Evolutionary conservation across 2,113 vertebrate species (phyloP).

Genomic region (Candoia aspera): DNA sequence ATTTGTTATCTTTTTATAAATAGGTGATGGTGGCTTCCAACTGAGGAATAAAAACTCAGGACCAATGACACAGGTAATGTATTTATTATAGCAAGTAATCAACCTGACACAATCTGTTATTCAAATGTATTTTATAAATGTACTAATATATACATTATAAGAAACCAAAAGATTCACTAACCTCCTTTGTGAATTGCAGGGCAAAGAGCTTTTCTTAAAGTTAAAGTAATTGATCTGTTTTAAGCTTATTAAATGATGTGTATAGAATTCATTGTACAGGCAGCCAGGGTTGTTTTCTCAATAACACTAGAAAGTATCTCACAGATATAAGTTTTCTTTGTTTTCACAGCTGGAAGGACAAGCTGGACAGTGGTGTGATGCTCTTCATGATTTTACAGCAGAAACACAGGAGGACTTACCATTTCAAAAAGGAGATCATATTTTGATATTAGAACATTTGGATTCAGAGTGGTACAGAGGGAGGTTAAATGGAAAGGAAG

Average conservation of each 20-base stretch:
- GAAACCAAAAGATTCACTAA: neutral
- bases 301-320: neutral
- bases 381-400: slow-evolving; percentile 85
- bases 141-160: neutral
- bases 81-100: neutral
- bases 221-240: slow-evolving; percentile 11
- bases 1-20: neutral
- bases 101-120: neutral
- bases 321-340: slow-evolving; percentile 50
- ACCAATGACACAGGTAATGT: slow-evolving; percentile 76
- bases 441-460: slow-evolving; percentile 81
- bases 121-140: neutral
- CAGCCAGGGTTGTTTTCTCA: slow-evolving; percentile 10
- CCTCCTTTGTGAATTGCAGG: neutral
- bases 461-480: slow-evolving; percentile 86
- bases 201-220: neutral
- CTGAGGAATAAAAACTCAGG: slow-evolving; percentile 63
- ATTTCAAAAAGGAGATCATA: slow-evolving; percentile 84
- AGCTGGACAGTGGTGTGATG: slow-evolving; percentile 81
- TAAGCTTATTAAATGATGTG: slow-evolving; percentile 10
- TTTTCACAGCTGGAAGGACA: slow-evolving; percentile 57
- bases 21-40: slow-evolving; percentile 57
- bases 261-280: neutral
- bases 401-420: slow-evolving; percentile 83
- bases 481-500: slow-evolving; percentile 81